These are phyloP conservation scores for Bufotes viridis DNA, from an alignment of 2,797 vertebrate species.

Conservation along the genomic window DNA sequence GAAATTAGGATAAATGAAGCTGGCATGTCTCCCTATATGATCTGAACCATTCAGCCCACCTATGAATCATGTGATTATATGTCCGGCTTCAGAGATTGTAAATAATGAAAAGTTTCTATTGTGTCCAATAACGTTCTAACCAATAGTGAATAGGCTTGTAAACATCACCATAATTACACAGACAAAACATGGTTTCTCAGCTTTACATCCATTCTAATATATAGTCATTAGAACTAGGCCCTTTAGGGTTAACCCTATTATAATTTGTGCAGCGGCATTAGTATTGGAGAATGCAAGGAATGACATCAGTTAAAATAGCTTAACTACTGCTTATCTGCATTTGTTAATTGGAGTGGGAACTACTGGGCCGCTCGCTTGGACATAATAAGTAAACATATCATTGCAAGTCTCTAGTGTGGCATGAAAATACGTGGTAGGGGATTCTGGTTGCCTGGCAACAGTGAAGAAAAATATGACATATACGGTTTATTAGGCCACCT, in stretches of 20 bases:
- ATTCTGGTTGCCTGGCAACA: conserved; percentile 11
- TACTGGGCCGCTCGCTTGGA: background rate
- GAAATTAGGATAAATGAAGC: background rate
- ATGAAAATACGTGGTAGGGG: background rate
- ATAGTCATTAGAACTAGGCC: background rate
- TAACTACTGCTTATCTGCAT: conserved; percentile 4
- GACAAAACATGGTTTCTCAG: background rate
- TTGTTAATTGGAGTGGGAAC: conserved; percentile 12
- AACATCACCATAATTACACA: background rate
- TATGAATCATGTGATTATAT: no score
- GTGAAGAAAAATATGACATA: background rate
- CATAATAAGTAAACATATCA: background rate
- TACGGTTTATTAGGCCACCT: background rate
- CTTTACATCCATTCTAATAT: background rate
- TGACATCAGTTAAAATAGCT: background rate
- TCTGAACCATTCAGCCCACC: background rate
- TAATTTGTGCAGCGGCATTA: background rate
- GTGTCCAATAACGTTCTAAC: background rate
- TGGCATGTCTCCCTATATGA: background rate
- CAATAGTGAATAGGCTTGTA: background rate
- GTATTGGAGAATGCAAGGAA: background rate
- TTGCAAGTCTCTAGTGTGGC: background rate
- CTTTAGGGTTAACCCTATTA: background rate
- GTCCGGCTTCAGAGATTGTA: background rate
- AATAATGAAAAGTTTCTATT: background rate